These are phyloP conservation scores for Crotalus tigris DNA, from an alignment of 2,113 vertebrate genomes.

Conservation along the genomic window DNA sequence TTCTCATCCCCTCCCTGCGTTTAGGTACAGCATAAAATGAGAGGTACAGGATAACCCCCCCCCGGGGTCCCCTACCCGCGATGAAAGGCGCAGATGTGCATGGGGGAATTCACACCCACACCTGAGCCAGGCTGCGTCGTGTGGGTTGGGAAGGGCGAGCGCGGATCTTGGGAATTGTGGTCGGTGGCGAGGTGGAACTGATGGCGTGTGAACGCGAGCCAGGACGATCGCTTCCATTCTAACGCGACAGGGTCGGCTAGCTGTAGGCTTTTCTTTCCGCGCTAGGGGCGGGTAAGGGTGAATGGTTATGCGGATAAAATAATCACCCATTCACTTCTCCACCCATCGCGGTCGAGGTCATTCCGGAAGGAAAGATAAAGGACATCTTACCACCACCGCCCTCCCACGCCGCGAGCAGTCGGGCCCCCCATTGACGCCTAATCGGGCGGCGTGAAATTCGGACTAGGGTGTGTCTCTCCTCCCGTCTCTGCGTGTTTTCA, in stretches of 20 bases:
- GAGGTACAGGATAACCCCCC: not conserved
- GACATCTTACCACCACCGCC: not conserved
- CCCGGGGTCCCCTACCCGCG: not conserved
- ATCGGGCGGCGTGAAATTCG: not conserved
- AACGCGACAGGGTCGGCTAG: not conserved
- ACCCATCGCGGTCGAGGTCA: not conserved
- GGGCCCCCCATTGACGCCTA: not conserved
- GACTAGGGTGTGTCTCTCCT: not conserved
- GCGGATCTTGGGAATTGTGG: not conserved
- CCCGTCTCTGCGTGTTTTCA: not conserved
- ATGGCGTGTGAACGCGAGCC: not conserved
- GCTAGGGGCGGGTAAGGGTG: not conserved
- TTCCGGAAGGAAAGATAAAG: not conserved
- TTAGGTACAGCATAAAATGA: too few species aligned
- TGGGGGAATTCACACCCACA: not conserved
- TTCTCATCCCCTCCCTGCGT: not conserved
- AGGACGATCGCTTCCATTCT: not conserved
- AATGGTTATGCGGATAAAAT: not conserved
- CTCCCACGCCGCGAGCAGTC: not conserved
- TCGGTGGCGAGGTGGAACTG: not conserved
- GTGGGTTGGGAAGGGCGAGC: not conserved
- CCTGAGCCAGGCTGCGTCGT: not conserved
- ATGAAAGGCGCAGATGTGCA: not conserved
- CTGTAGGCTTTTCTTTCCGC: not conserved
- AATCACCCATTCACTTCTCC: not conserved